These are phyloP conservation scores for Drepanosiphum platanoidis DNA, from an alignment of 2,888 invertebrate genomes.

Conservation along the genomic window DNA sequence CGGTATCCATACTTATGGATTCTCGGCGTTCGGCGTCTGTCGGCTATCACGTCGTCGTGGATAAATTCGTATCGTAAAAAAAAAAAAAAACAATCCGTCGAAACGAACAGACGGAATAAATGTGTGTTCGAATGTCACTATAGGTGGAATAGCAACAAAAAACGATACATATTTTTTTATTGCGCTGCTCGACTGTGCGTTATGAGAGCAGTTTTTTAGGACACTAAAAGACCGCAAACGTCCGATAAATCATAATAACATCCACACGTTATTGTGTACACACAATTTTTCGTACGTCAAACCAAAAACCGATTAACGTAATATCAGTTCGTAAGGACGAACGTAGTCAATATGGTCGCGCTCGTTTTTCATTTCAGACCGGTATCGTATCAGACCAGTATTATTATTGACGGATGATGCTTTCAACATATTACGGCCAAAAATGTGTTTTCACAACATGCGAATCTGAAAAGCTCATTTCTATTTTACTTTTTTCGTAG, in stretches of 20 bases:
- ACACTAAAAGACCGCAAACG: neutral
- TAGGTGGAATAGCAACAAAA: no score
- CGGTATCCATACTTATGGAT: constrained; percentile 23
- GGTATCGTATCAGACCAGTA: no score
- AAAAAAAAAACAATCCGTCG: constrained; percentile 25
- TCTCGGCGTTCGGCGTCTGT: neutral
- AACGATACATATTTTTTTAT: neutral
- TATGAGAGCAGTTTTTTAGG: neutral
- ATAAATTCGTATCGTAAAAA: constrained; percentile 1
- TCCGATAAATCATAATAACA: neutral
- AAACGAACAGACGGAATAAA: constrained; percentile 5
- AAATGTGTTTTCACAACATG: no score
- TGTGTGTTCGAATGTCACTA: neutral
- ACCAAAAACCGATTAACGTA: neutral
- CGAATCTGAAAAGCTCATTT: no score
- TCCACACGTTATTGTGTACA: neutral
- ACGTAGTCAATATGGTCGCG: no score
- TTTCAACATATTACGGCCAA: no score
- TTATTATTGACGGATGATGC: no score
- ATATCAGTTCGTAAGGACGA: no score
- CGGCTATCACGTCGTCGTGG: neutral
- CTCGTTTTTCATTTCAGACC: no score
- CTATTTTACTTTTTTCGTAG: no score
- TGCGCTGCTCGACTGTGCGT: neutral
- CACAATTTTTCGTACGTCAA: neutral